Conservation (phyloP, 2,888 invertebrate species). For the Phorcus lineatus region DNA sequence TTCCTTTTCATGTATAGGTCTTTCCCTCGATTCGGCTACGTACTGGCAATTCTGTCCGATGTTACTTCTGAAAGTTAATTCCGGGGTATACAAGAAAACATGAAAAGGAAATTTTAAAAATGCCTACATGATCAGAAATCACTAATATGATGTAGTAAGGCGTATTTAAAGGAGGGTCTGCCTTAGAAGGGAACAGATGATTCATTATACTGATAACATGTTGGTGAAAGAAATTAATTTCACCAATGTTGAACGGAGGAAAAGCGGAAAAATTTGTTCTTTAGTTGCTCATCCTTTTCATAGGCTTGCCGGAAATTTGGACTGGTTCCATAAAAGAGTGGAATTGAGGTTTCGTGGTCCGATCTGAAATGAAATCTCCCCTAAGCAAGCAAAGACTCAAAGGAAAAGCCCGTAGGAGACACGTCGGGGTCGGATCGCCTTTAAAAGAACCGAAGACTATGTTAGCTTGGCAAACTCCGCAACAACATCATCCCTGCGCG, state of each 20-base stretch:
- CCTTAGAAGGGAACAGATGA: background rate
- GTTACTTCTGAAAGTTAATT: too few species aligned
- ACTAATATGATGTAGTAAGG: background rate
- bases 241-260: slow-evolving; percentile 20
- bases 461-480: slow-evolving; percentile 3
- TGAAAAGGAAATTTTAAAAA: slow-evolving; percentile 3
- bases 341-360: background rate
- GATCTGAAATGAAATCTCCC: slow-evolving; percentile 30
- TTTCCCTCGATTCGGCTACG: too few species aligned
- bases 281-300: slow-evolving; percentile 17
- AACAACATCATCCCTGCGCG: background rate
- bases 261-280: slow-evolving; percentile 27
- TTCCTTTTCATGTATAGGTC: too few species aligned
- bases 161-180: background rate
- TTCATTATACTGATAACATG: slow-evolving; percentile 17
- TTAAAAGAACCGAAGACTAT: background rate
- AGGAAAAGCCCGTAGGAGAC: background rate
- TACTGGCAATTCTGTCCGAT: too few species aligned
- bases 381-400: slow-evolving; percentile 12
- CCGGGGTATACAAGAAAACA: background rate
- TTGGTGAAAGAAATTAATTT: slow-evolving; percentile 27
- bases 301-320: slow-evolving; percentile 25
- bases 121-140: slow-evolving; percentile 13
- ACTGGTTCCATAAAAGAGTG: slow-evolving; percentile 14
- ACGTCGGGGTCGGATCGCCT: background rate